Conservation (phyloP, 2,888 invertebrate genomes). For the Trissoscelio sp. region DNA sequence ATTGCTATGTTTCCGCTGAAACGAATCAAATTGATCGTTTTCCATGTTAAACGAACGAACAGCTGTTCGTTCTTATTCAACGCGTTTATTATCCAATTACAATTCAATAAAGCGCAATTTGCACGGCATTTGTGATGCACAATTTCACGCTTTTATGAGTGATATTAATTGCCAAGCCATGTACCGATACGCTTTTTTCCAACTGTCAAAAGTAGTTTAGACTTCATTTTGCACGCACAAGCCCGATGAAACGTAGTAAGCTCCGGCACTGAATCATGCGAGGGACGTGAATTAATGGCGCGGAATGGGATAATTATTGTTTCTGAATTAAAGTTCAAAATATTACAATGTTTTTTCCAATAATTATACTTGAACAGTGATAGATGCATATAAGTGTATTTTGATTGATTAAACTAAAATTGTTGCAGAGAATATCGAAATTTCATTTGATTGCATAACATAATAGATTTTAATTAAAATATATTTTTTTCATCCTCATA, state of each 20-base stretch:
- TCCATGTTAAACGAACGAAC: conserved; percentile 32
- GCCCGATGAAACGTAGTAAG: conserved; percentile 1
- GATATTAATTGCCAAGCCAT: conserved; percentile 30
- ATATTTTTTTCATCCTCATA: too few relatives aligned
- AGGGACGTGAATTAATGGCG: conserved; percentile 8
- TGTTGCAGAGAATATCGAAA: too few relatives aligned
- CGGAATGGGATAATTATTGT: conserved; percentile 11
- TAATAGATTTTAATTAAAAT: too few relatives aligned
- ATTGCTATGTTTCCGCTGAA: conserved; percentile 28
- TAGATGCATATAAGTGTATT: too few relatives aligned
- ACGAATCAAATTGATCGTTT: conserved; percentile 35
- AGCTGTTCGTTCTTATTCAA: conserved; percentile 50
- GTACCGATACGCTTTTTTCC: conserved; percentile 7
- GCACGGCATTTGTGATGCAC: conserved; percentile 9
- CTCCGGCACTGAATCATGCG: neutral
- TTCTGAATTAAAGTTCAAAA: neutral
- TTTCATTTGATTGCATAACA: too few relatives aligned
- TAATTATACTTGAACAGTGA: too few relatives aligned
- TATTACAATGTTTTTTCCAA: neutral
- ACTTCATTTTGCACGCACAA: conserved; percentile 3
- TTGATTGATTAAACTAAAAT: too few relatives aligned
- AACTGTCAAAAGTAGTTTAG: conserved; percentile 12
- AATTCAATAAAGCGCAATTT: conserved; percentile 45
- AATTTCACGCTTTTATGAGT: conserved; percentile 38
- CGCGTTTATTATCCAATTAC: conserved; percentile 42